phyloP scores from a whole-genome alignment of 2,113 vertebrate species.

The Xiphorhynchus elegans region DNA sequence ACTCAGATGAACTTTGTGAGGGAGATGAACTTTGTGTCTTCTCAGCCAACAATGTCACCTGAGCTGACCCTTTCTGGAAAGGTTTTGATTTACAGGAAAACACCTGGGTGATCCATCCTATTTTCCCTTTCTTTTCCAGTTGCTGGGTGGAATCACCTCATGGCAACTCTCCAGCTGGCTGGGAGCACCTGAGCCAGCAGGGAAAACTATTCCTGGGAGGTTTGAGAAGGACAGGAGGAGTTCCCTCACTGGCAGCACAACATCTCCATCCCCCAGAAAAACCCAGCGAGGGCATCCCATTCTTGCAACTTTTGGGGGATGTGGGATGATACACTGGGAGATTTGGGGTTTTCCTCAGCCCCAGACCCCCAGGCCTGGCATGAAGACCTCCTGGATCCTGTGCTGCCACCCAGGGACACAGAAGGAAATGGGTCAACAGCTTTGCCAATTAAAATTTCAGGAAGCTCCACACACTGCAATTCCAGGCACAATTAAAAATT shows the following conservation, averaged over 20 bases:
- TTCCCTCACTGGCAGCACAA: background rate
- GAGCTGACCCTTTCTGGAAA: background rate
- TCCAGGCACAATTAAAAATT: background rate
- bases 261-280: background rate
- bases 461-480: background rate
- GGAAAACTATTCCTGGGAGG: background rate
- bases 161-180: background rate
- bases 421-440: constrained; percentile 19
- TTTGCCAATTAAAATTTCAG: constrained; percentile 30
- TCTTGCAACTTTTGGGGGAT: background rate
- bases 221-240: background rate
- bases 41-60: background rate
- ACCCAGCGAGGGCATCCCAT: accelerated
- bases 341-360: background rate
- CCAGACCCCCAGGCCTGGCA: background rate
- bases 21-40: background rate
- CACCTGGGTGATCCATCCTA: background rate
- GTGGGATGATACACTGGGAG: background rate
- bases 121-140: background rate
- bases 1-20: too few species aligned
- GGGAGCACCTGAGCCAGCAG: background rate
- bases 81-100: background rate
- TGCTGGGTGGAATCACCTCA: accelerated
- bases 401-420: background rate
- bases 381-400: background rate